Evolutionary conservation across 2,113 vertebrate species (phyloP), one percentile per base, ranked within the genome.

Genomic region (Elanus axillaris): DNA sequence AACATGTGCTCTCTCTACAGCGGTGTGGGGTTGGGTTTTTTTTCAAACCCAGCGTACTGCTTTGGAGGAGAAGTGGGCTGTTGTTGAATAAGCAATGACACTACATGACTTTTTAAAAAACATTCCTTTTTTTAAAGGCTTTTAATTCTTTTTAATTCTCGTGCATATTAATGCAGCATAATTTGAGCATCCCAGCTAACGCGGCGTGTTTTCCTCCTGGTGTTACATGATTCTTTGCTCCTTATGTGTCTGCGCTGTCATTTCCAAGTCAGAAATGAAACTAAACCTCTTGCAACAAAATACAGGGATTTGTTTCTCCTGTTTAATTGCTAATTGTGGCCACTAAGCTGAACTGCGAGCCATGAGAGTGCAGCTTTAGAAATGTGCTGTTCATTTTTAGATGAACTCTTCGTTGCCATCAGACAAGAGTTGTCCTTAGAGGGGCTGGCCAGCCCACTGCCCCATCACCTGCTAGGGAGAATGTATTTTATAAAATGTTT

Each of bases 1-100:
- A 95, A 97, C 97, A 93, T 92, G 96, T 96, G 95, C 97, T 96
- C 91, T 50, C 95, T 83, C 74, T 95, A 86, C 92, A 97, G 91
- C 85, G 56, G 78, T 95, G 96, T 92, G 96, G 95, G 96, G 95
- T 92, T 94, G 91, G 91, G 78, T 59, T 85, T 89, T 87, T 93
- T 67, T 84, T 76, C 92, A 96, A 96, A 72, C 76, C 40, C 58
- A 92, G 92, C 42, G 79, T 95, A 63, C 92, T 81, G 91, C 94
- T 97, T 92, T 86, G 90, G 66, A 86, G 58, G 77, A 95, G 94
- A 86, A 63, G 68, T 15, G 66, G 90, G 72, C 77, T 94, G 74
- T 38, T 68, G 82, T 63, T 94, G 95, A 93, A 78, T 90, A 86
- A 91, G 93, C 93, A 84, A 66, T 55, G 94, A 80, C 96, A 47